These are phyloP conservation scores for Gonatopus flavifemur DNA, from an alignment of 1,140 invertebrate genomes.

Conservation along the genomic window DNA sequence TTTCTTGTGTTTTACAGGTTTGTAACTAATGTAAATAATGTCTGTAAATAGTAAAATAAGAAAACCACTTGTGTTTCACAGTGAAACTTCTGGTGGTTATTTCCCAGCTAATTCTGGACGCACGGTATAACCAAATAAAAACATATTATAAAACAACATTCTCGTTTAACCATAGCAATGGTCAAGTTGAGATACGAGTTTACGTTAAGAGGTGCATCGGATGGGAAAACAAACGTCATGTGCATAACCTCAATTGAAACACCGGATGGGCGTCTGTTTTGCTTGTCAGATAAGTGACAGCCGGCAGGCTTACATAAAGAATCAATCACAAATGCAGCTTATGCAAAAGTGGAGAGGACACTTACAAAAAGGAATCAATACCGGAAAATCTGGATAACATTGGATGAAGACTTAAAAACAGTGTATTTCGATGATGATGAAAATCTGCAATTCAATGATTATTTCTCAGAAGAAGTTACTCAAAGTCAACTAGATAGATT, in stretches of 20 bases:
- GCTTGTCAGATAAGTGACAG: slow-evolving; percentile 30
- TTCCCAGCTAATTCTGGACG: no score
- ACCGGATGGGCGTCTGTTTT: slow-evolving; percentile 23
- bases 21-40: no score
- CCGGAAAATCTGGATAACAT: slow-evolving; percentile 39
- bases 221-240: slow-evolving; percentile 40
- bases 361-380: slow-evolving; percentile 39
- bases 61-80: no score
- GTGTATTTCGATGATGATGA: slow-evolving; percentile 5
- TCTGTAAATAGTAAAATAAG: no score
- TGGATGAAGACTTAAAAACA: slow-evolving; percentile 10
- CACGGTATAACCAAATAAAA: no score
- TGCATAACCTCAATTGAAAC: slow-evolving; percentile 39
- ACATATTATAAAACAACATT: slow-evolving; percentile 22
- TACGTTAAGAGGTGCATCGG: slow-evolving; percentile 23
- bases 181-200: slow-evolving; percentile 41
- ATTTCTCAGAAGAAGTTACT: slow-evolving; percentile 26
- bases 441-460: slow-evolving; percentile 34
- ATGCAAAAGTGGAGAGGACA: slow-evolving; percentile 37
- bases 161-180: slow-evolving; percentile 25
- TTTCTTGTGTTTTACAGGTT: no score
- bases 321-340: slow-evolving; percentile 23
- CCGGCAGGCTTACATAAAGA: slow-evolving; percentile 18
- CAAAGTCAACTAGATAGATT: no score
- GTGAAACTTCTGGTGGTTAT: no score